phyloP scores from a whole-genome alignment of 2,113 vertebrate species.

The Chloroceryle aenea region DNA sequence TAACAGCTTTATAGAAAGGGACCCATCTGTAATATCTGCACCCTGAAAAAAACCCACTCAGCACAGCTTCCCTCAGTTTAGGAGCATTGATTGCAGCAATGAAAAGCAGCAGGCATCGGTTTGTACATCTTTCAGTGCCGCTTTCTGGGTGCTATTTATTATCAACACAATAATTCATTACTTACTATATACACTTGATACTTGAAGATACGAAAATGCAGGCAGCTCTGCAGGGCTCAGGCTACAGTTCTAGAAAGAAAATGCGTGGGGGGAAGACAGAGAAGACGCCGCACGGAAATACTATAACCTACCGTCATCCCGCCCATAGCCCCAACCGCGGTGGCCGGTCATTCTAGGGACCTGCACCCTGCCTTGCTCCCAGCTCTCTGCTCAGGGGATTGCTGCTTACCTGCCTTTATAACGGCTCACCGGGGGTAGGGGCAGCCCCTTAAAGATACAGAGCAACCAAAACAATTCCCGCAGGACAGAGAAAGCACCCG shows the following conservation, averaged over 20 bases:
- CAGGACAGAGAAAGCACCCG: not conserved
- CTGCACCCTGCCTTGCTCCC: not conserved
- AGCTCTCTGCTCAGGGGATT: not conserved
- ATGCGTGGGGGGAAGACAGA: not conserved
- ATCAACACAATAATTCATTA: not conserved
- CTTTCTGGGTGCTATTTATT: not conserved
- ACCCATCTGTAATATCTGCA: not conserved
- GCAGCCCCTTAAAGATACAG: conserved; percentile 81
- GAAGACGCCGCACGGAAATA: not conserved
- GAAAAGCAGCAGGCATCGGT: not conserved
- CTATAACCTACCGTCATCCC: conserved; percentile 88
- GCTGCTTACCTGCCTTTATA: conserved; percentile 71
- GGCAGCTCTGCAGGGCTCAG: conserved; percentile 33
- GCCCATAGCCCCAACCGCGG: conserved; percentile 90
- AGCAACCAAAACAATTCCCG: conserved; percentile 16
- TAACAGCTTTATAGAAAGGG: not conserved
- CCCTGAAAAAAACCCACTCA: not conserved
- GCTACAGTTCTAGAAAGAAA: conserved; percentile 25
- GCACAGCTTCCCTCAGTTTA: not conserved
- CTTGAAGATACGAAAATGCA: not conserved
- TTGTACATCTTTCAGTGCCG: not conserved
- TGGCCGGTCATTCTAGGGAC: conserved; percentile 84
- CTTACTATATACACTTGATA: conserved; percentile 1
- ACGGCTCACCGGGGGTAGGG: conserved; percentile 15
- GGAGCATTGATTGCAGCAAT: not conserved